A percentile compares a stretch with the other conserved stretches of the same genome.
Evolutionary conservation across 2,797 vertebrate genomes (phyloP).

Genomic region (Sphenopsis melanotis): DNA sequence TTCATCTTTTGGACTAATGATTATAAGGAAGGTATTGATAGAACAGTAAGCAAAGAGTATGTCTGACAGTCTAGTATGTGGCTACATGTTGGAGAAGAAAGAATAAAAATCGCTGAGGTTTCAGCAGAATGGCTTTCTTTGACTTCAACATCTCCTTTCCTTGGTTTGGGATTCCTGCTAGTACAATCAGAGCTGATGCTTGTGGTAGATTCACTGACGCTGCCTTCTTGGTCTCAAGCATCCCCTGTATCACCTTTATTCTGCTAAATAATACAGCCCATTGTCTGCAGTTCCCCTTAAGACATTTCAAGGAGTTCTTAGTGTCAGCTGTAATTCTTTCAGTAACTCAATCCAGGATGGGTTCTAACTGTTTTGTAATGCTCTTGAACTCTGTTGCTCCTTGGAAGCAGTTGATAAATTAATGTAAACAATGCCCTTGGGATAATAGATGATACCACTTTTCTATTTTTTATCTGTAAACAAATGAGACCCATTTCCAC

Average conservation of each 20-base stretch:
- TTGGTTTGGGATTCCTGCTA: not conserved
- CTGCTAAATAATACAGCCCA: slow-evolving; percentile 81
- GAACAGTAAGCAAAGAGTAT: not conserved
- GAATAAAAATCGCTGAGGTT: not conserved
- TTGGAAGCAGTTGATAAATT: slow-evolving; percentile 76
- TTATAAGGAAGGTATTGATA: not conserved
- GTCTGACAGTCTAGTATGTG: not conserved
- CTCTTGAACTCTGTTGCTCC: slow-evolving; percentile 73
- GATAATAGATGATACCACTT: slow-evolving; percentile 36
- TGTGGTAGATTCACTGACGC: slow-evolving; percentile 72
- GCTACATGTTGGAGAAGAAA: not conserved
- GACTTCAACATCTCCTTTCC: not conserved
- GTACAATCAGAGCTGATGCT: not conserved
- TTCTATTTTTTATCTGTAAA: slow-evolving; percentile 82
- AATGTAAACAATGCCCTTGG: slow-evolving; percentile 76
- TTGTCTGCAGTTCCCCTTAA: slow-evolving; percentile 83
- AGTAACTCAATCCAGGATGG: slow-evolving; percentile 83
- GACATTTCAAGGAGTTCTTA: slow-evolving; percentile 89
- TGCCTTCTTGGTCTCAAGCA: slow-evolving; percentile 77
- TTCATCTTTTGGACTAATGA: not conserved
- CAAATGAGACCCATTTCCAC: slow-evolving; percentile 72
- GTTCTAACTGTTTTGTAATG: slow-evolving; percentile 72
- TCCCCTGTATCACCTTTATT: slow-evolving; percentile 84
- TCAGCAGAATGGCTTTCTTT: not conserved
- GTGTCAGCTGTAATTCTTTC: slow-evolving; percentile 90